Base-by-base conservation (phyloP, 2,113 vertebrate genomes). In the Suncus etruscus region DNA sequence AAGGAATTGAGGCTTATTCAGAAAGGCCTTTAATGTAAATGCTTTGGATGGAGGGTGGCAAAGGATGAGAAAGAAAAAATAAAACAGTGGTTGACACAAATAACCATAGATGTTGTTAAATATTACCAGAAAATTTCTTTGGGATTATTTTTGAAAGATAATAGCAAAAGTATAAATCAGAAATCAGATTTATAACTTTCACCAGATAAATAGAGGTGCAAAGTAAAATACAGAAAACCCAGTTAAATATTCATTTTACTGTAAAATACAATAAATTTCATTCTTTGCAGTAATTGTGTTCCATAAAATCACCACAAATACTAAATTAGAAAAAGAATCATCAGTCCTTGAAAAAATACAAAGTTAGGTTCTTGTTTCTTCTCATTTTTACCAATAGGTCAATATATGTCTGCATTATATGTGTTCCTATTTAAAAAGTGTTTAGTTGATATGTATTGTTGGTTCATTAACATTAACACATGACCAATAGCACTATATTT, bases 141-240 rank as follows among this genome's bases (percentile, higher is more conserved):
- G n/a, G 7, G 39, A 50, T 93, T 58, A 20, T 39, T 69, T 87
- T 63, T 89, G 29, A 24, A 89, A 74, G 66, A 63, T 87, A 27
- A 78, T 54, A 63, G 70, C 39, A 25, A n/a, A 47, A 63, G 6
- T 6, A 29, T 54, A 83, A 68, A 77, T 1, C 22, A 80, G 6
- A 16, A 32, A 0, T 47, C 58, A 63, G 5, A n/a, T 39, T 39
- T 39, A 39, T 72, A 81, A 47, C n/a, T 83, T 86, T 90, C 87
- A 50, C 22, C 10, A 16, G 20, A 39, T 61, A 48, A 48, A 16
- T 72, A 78, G 39, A 58, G 27, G 10, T 85, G 27, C 11, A 65
- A 70, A 8, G 9, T 63, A 82, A 75, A 77, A 66, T 24, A 32
- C 1, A 70, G 9, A 20, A 80, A 61, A 15, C 24, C 70, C 32